Evolutionary conservation across 2,888 invertebrate species (phyloP).

Genomic region (Elysia crispata): DNA sequence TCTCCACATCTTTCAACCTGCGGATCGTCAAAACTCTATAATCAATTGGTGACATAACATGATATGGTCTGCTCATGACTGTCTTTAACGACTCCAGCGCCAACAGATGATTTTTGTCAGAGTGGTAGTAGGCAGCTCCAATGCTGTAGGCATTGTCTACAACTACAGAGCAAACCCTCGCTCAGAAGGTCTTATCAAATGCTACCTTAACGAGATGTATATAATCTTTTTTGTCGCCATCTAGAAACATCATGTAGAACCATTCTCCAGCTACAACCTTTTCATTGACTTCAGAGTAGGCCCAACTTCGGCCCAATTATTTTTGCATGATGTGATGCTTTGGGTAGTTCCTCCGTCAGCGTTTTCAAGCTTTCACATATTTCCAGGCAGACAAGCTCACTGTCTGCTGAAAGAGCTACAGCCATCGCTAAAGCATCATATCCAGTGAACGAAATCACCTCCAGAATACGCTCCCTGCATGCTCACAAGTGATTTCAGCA

Average conservation of each 20-base stretch:
- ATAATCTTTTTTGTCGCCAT: conserved; percentile 59
- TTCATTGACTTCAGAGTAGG: conserved; percentile 52
- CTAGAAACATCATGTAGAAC: conserved; percentile 61
- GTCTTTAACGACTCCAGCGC: too few relatives aligned
- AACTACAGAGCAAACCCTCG: conserved; percentile 31
- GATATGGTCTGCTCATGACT: too few relatives aligned
- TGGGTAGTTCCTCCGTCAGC: too few relatives aligned
- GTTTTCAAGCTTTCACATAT: conserved; percentile 54
- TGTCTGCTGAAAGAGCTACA: conserved; percentile 62
- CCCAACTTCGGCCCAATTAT: neutral
- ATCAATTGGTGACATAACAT: too few relatives aligned
- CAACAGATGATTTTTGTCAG: neutral
- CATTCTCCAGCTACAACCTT: conserved; percentile 52
- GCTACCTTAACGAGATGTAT: conserved; percentile 45
- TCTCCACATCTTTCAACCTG: too few relatives aligned
- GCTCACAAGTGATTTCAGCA: conserved; percentile 60
- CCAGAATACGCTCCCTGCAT: conserved; percentile 58
- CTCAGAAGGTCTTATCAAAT: conserved; percentile 49
- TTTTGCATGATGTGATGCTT: too few relatives aligned
- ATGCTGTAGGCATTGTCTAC: conserved; percentile 55
- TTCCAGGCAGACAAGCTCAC: conserved; percentile 60
- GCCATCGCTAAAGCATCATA: conserved; percentile 64
- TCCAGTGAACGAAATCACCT: conserved; percentile 65
- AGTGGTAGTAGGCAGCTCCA: conserved; percentile 50
- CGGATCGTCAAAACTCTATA: too few relatives aligned